Evolutionary conservation across 2,797 vertebrate genomes (phyloP).

Genomic region (Anomalospiza imberbis): DNA sequence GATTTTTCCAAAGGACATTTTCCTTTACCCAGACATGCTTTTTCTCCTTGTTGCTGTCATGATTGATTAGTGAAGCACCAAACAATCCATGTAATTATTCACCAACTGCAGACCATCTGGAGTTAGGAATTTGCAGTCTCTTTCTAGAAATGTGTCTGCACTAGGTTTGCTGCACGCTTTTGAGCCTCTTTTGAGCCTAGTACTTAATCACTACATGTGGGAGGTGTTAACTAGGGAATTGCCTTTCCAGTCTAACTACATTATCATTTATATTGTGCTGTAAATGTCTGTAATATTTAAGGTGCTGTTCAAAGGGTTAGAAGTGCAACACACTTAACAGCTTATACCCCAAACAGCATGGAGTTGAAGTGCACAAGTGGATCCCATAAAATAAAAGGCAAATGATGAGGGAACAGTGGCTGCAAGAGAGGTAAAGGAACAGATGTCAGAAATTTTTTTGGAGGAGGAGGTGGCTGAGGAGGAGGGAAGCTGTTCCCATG

Average conservation of each 20-base stretch:
- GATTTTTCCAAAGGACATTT: constrained; percentile 53
- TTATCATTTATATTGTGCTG: constrained; percentile 52
- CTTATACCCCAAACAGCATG: neutral
- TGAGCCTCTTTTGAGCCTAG: constrained; percentile 52
- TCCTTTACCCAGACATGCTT: constrained; percentile 32
- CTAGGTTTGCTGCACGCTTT: constrained; percentile 8
- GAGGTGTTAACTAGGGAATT: constrained; percentile 69
- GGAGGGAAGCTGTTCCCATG: constrained; percentile 59
- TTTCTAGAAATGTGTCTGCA: constrained; percentile 61
- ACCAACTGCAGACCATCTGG: constrained; percentile 60
- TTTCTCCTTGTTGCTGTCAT: constrained; percentile 49
- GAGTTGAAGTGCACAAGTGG: neutral
- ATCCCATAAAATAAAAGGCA: constrained; percentile 48
- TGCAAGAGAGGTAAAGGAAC: constrained; percentile 42
- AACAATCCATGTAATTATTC: constrained; percentile 61
- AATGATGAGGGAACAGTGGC: neutral
- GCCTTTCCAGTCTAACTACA: constrained; percentile 52
- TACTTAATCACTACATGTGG: constrained; percentile 66
- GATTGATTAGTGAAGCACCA: constrained; percentile 53
- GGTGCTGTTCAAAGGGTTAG: constrained; percentile 16
- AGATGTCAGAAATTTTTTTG: constrained; percentile 57
- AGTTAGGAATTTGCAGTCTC: constrained; percentile 56
- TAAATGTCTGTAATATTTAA: constrained; percentile 29
- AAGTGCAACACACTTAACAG: neutral
- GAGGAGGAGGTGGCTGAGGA: constrained; percentile 60